Percentiles rank a stretch among this genome's conserved stretches.
Evolutionary conservation across 2,888 invertebrate genomes (phyloP).

Genomic region (Axea sp.): DNA sequence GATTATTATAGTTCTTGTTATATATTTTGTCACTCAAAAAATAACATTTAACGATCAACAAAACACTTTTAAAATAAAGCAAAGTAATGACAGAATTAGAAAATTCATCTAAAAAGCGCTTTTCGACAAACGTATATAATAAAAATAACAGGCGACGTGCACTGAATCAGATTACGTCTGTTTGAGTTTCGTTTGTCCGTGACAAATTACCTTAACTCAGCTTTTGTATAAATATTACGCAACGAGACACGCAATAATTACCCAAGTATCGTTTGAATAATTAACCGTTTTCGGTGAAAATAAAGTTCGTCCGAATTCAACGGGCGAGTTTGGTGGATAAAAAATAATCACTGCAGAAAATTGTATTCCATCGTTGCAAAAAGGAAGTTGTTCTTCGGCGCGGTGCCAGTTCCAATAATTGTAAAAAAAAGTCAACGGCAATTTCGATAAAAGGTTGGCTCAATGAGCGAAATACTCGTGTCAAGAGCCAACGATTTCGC

Average conservation of each 20-base stretch:
- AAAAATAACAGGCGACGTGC: too few relatives aligned
- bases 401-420: slow-evolving; percentile 49
- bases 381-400: slow-evolving; percentile 46
- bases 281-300: background rate
- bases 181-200: too few relatives aligned
- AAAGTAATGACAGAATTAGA: too few relatives aligned
- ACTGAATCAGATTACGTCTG: too few relatives aligned
- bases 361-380: slow-evolving; percentile 14
- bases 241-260: background rate
- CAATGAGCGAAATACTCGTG: slow-evolving; percentile 23
- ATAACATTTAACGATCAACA: too few relatives aligned
- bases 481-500: slow-evolving; percentile 5
- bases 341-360: too few relatives aligned
- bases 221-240: slow-evolving; percentile 3
- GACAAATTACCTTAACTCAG: background rate
- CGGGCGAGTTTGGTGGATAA: too few relatives aligned
- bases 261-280: slow-evolving; percentile 2
- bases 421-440: slow-evolving; percentile 49
- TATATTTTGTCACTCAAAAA: too few relatives aligned
- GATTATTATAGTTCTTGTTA: too few relatives aligned
- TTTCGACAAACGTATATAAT: too few relatives aligned
- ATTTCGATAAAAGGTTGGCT: slow-evolving; percentile 53
- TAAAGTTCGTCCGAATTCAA: background rate
- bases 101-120: too few relatives aligned
- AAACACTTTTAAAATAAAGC: too few relatives aligned